Evolutionary conservation across 2,797 vertebrate species (phyloP), one percentile per base, ranked within the genome.

Genomic region (Pseudomugil tenellus): DNA sequence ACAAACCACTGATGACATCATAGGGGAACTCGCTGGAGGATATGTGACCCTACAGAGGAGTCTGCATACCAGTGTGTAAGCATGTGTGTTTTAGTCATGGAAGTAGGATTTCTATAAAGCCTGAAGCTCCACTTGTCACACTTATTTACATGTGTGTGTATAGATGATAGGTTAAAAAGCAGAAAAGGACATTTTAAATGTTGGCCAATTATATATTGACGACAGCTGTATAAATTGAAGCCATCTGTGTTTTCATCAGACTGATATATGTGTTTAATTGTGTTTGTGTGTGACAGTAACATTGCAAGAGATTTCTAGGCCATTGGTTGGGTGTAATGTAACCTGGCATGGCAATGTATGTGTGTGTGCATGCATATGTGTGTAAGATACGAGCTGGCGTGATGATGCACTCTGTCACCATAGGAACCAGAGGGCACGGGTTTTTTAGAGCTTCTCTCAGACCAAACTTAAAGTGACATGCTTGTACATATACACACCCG

Each of bases 1-100:
- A 70, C 86, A 90, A 89, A 77, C 58, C 11, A 31, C 19, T 87
- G 89, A 86, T 89, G 87, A 93, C 72, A 83, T 88, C 78, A 86
- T 92, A 84, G 89, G 78, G 85, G 83, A 89, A 90, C 62, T 80
- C 86, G 90, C 85, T 89, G 85, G 87, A 95, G 94, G 92, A 87
- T 86, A 87, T 73, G 62, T 88, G 86, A 93, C 93, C 84, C 83
- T 87, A 89, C 55, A 91, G 81, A 91, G 92, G 80, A 85, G 86
- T 80, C 68, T 89, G 63, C 59, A 58, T 31, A 19, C 23, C 55
- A 28, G 48, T 29, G 46, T 69, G 54, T 6, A 56, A 37, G 71
- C 31, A 29, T 70, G 49, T 76, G 46, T 68, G 61, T 67, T 53
- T 70, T 21, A 53, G 63, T 46, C 3, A 67, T 85, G 58, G 63